A percentile compares a stretch with the other conserved stretches of the same genome.
Conservation (phyloP, 2,113 vertebrate genomes). For the Indicator maculatus region DNA sequence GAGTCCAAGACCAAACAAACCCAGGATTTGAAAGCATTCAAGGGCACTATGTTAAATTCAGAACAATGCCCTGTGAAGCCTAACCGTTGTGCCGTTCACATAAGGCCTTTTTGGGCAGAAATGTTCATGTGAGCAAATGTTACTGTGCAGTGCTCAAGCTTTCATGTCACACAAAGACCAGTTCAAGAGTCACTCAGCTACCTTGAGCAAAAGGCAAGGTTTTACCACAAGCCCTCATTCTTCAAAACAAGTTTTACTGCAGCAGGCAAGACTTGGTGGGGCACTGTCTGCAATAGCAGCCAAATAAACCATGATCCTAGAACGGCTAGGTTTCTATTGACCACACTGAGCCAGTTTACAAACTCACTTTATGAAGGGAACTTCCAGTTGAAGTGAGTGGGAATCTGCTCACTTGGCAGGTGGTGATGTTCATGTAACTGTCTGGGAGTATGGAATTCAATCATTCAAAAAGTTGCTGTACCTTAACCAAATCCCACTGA, state of each 20-base stretch:
- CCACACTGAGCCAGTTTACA: background rate
- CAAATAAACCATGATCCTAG: background rate
- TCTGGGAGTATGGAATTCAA: background rate
- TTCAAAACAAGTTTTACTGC: background rate
- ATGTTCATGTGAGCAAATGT: background rate
- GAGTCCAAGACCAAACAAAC: background rate
- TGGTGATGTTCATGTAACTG: background rate
- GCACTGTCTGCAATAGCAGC: background rate
- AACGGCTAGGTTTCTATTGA: background rate
- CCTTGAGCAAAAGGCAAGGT: background rate
- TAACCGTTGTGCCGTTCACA: background rate
- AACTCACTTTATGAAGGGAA: background rate
- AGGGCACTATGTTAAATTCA: background rate
- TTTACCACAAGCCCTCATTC: background rate
- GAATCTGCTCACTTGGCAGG: background rate
- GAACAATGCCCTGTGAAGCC: background rate
- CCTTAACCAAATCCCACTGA: conserved; percentile 20
- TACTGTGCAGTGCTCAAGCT: background rate
- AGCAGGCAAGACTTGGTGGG: background rate
- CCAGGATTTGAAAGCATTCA: background rate
- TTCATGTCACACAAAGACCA: background rate
- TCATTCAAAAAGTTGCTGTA: conserved; percentile 25
- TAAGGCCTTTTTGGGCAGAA: background rate
- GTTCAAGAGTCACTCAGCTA: background rate
- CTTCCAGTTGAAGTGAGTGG: background rate